Base-by-base conservation (phyloP, 2,797 vertebrate genomes). In the Oceanodroma leucorhoa region DNA sequence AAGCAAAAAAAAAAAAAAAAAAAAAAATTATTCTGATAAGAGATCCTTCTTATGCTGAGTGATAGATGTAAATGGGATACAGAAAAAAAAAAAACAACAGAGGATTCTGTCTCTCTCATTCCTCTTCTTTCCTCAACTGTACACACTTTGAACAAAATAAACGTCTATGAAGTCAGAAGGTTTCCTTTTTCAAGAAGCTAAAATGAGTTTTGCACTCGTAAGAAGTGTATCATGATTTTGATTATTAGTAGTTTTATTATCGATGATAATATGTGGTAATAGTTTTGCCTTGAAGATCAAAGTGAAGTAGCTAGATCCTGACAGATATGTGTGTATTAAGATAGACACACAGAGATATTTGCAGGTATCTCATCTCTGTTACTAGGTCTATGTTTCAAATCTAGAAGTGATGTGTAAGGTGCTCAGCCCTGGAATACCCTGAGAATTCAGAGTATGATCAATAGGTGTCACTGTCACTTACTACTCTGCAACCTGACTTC, bases 241-340 rank as follows among this genome's bases (percentile, higher is more conserved):
- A 9, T 79, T 24, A 19, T 61, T 18, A 14, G 7, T 11, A 20
- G 16, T 20, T 77, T 50, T 29, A 3, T 19, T 58, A 5, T 6
- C 30, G 11, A 0, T 55, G 36, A n/a, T 24, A 36, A 48, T 6
- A 5, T 0, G 16, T 0, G 16, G 43, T 26, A 6, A 11, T 38
- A 30, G 64, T 76, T 79, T 50, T 40, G 51, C 45, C 19, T 48
- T 23, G 40, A 46, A 30, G 64, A n/a, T 36, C 17, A 14, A 21
- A 40, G 57, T 26, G 43, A 38, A 40, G 50, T 17, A 10, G 70
- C 54, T 14, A 4, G 7, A 6, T 38, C 20, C 45, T 27, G 51
- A 9, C 50, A 15, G 58, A 3, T 5, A 1, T 0, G 16, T 3
- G 6, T 30, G 12, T 5, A 0, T 22, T 6, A 6, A 26, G 34